A percentile compares a stretch with the other conserved stretches of the same genome.
Conservation (phyloP, 1,140 invertebrate species). For the Caenorhabditis latens region DNA sequence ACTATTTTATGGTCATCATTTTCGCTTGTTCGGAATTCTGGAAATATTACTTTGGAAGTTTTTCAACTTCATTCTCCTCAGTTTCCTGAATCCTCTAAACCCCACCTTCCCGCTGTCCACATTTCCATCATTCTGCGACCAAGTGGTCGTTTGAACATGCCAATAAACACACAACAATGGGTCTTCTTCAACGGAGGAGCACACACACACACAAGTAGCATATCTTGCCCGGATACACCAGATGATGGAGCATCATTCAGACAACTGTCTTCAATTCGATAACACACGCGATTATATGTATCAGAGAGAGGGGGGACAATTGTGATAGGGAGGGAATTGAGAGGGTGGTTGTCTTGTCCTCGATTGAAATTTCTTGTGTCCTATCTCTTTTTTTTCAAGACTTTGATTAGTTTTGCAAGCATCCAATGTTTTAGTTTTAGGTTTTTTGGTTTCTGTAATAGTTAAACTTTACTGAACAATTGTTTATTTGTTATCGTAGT, state of each 20-base stretch:
- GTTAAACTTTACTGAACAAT: not conserved
- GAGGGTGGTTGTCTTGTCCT: not conserved
- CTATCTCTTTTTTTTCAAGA: not conserved
- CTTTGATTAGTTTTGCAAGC: too few species aligned
- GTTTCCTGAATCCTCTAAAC: not conserved
- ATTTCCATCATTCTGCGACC: not conserved
- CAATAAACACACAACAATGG: conserved; percentile 50
- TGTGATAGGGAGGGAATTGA: not conserved
- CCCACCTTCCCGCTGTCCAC: not conserved
- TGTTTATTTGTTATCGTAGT: too few species aligned
- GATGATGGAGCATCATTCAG: conserved; percentile 34
- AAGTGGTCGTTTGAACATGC: conserved; percentile 12
- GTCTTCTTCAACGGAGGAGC: not conserved
- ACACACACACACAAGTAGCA: conserved; percentile 21
- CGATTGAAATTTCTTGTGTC: not conserved
- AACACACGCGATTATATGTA: conserved; percentile 47
- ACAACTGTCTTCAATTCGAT: conserved; percentile 48
- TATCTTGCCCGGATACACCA: not conserved
- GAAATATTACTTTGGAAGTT: too few species aligned
- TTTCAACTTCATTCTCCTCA: too few species aligned
- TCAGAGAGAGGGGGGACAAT: conserved; percentile 30
- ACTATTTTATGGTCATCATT: too few species aligned
- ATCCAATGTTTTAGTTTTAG: not conserved
- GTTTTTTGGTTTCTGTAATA: not conserved
- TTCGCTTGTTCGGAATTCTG: too few species aligned